Base-by-base conservation (phyloP, 2,888 invertebrate species). In the Fragum fragum region DNA sequence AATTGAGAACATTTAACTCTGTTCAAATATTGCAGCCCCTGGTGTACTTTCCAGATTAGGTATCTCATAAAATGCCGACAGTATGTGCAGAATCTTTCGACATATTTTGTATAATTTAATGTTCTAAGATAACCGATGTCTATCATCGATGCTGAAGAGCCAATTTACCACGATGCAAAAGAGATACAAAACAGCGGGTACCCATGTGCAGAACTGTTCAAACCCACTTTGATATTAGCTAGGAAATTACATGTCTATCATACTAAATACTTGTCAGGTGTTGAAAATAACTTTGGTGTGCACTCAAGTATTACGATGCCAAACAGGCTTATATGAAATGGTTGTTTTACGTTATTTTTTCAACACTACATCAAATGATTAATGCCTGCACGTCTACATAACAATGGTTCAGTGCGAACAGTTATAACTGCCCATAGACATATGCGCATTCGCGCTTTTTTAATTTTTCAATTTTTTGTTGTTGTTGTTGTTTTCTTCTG, bases 161-260 rank as follows among this genome's bases (percentile, higher is more conserved):
- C 47, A 47, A 47, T 47, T 47, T 9, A 47, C 47, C 14, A 47
- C 5, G 47, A 47, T 3, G 47, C n/a, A 47, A 2, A 14, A 47
- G 14, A 47, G 47, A 47, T 47, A 16, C 47, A 47, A 47, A 47
- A 14, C 47, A 47, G 47, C 47, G n/a, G 47, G 47, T 14, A 18
- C 3, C 47, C 47, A 47, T 47, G n/a, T 47, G 47, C 47, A 47
- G 47, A 47, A 47, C 3, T 47, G 14, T 18, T 9, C 2, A 18
- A 47, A 47, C n/a, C 47, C 14, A 47, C n/a, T 47, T 47, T 47
- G 47, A 47, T 47, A 47, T 47, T 47, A 47, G 47, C 18, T 47
- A 47, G 47, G 47, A 47, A 47, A 47, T 47, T 47, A 47, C 47
- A 47, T 47, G 47, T 47, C 47, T 47, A 47, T 47, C 47, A 47